These are phyloP conservation scores for Dicranocentrus wangi DNA, from an alignment of 2,888 invertebrate genomes.

Conservation along the genomic window DNA sequence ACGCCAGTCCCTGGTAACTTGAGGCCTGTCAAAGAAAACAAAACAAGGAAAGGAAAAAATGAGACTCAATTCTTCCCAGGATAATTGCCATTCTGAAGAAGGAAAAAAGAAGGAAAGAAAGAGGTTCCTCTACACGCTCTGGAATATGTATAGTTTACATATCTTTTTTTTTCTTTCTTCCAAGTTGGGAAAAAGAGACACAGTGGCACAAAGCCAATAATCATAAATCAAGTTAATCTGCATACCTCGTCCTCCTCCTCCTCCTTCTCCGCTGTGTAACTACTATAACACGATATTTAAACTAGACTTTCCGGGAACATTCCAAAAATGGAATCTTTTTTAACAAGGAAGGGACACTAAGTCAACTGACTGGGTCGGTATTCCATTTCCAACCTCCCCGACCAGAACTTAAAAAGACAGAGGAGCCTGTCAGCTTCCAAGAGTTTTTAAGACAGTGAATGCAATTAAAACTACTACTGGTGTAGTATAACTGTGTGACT, in stretches of 20 bases:
- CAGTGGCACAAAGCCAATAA: constrained; percentile 41
- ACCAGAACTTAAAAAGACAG: background rate
- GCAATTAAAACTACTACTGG: constrained; percentile 36
- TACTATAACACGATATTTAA: no score
- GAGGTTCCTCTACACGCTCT: constrained; percentile 4
- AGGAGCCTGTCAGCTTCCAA: constrained; percentile 1
- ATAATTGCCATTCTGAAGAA: constrained; percentile 52
- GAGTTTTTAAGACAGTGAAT: constrained; percentile 4
- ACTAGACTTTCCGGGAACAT: no score
- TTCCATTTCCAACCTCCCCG: constrained; percentile 8
- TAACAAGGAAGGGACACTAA: constrained; percentile 21
- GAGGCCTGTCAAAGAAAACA: constrained; percentile 39
- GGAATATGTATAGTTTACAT: background rate
- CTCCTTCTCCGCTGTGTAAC: no score
- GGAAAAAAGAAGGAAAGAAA: no score
- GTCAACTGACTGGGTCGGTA: constrained; percentile 13
- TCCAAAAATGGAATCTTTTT: constrained; percentile 6
- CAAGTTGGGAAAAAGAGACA: constrained; percentile 3
- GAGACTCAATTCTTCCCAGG: constrained; percentile 14
- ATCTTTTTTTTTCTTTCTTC: constrained; percentile 5
- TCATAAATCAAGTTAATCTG: constrained; percentile 53
- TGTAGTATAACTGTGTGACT: no score
- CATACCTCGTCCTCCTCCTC: constrained; percentile 21
- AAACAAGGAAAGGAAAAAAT: constrained; percentile 29
- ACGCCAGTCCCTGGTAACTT: constrained; percentile 55